Evolutionary conservation across 2,888 invertebrate species (phyloP).

Genomic region (Scelioninae gen. 1): DNA sequence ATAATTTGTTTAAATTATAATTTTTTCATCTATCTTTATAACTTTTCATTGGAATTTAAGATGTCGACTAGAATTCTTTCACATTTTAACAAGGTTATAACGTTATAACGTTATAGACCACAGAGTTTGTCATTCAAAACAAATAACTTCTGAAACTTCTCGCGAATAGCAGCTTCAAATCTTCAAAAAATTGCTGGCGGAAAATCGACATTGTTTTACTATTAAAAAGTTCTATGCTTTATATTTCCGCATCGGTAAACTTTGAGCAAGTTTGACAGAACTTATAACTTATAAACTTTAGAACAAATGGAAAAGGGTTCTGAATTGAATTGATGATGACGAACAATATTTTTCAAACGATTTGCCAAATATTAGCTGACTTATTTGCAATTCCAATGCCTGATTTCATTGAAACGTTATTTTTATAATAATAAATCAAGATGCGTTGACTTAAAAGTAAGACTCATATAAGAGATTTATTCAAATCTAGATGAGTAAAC

Average conservation of each 20-base stretch:
- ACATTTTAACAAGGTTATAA: neutral
- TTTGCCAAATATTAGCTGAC: neutral
- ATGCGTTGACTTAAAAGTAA: too few species aligned
- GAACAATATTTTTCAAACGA: conserved; percentile 4
- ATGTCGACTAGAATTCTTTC: neutral
- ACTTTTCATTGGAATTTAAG: conserved; percentile 25
- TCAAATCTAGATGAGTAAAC: too few species aligned
- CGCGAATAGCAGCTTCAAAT: neutral
- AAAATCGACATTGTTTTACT: conserved; percentile 35
- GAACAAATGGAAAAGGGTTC: neutral
- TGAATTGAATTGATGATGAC: conserved; percentile 12
- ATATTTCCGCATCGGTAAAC: conserved; percentile 24
- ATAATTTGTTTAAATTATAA: conserved; percentile 23
- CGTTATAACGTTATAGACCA: neutral
- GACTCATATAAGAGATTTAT: too few species aligned
- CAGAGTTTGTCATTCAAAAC: conserved; percentile 31
- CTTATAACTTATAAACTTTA: conserved; percentile 10
- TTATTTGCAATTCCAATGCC: too few species aligned
- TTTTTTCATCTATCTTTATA: neutral
- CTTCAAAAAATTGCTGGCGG: conserved; percentile 4
- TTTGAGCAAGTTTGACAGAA: conserved; percentile 17
- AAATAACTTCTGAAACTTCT: conserved; percentile 11
- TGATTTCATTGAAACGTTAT: too few species aligned
- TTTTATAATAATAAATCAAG: too few species aligned
- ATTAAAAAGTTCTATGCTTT: conserved; percentile 29